Percentiles rank a stretch among this genome's conserved stretches.
phyloP scores from a whole-genome alignment of 2,797 vertebrate genomes.

The Coluber constrictor region DNA sequence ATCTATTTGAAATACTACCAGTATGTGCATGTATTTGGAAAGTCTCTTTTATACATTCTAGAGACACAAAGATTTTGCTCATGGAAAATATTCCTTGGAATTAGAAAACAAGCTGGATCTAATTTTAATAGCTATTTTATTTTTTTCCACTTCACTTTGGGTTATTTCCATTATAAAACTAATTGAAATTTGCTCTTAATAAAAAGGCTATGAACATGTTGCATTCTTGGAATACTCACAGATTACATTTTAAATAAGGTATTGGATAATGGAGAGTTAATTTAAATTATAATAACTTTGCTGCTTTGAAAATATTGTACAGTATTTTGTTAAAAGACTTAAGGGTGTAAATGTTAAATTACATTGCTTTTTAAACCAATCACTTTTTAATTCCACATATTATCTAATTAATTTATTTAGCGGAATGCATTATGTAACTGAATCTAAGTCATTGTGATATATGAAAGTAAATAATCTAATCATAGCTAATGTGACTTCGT shows the following conservation, averaged over 20 bases:
- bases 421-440: not conserved
- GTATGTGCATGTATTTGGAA: not conserved
- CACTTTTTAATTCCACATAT: not conserved
- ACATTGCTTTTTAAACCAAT: not conserved
- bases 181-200: not conserved
- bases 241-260: not conserved
- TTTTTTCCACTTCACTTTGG: not conserved
- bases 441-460: not conserved
- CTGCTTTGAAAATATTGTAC: not conserved
- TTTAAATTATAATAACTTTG: not conserved
- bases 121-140: not conserved
- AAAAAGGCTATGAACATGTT: not conserved
- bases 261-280: not conserved
- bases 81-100: not conserved
- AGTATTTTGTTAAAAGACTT: not conserved
- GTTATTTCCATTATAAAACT: not conserved
- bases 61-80: not conserved
- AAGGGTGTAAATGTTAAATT: not conserved
- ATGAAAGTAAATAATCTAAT: not conserved
- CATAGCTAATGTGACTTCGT: not conserved
- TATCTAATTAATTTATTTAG: not conserved
- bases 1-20: not conserved
- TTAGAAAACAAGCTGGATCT: not conserved
- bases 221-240: not conserved
- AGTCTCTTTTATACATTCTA: not conserved